Evolutionary conservation across 2,113 vertebrate genomes (phyloP).

Genomic region (Crotalus helleri): DNA sequence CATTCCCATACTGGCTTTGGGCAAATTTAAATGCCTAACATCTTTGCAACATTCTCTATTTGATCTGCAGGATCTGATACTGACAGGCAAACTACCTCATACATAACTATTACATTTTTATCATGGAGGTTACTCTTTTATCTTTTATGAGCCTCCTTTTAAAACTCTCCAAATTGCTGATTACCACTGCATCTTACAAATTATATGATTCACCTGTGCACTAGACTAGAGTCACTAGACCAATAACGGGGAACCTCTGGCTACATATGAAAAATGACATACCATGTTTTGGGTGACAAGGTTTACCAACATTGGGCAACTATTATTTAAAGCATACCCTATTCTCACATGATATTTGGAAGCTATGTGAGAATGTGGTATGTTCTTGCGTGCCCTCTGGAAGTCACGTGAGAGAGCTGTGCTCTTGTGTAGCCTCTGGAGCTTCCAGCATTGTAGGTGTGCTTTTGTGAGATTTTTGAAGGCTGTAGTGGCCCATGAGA

Average conservation of each 20-base stretch:
- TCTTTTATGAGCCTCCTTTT: neutral
- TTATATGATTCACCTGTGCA: neutral
- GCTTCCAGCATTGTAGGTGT: neutral
- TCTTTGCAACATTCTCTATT: neutral
- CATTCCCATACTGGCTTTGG: neutral
- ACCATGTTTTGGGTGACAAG: no score
- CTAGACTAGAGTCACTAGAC: neutral
- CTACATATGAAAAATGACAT: neutral
- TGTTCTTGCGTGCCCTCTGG: neutral
- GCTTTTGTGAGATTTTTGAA: neutral
- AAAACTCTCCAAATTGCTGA: neutral
- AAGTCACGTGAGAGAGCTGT: neutral
- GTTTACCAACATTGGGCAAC: no score
- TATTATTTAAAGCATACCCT: no score
- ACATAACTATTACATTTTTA: neutral
- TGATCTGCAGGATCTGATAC: neutral
- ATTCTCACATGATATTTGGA: no score
- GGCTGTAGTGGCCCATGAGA: neutral
- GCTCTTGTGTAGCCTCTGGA: neutral
- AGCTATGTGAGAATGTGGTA: neutral
- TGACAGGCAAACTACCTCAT: neutral
- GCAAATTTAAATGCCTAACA: neutral
- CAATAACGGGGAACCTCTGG: neutral
- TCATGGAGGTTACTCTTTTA: neutral
- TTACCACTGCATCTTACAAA: neutral